These are phyloP conservation scores for Nautilus pompilius DNA, from an alignment of 1,140 invertebrate species.

Conservation along the genomic window DNA sequence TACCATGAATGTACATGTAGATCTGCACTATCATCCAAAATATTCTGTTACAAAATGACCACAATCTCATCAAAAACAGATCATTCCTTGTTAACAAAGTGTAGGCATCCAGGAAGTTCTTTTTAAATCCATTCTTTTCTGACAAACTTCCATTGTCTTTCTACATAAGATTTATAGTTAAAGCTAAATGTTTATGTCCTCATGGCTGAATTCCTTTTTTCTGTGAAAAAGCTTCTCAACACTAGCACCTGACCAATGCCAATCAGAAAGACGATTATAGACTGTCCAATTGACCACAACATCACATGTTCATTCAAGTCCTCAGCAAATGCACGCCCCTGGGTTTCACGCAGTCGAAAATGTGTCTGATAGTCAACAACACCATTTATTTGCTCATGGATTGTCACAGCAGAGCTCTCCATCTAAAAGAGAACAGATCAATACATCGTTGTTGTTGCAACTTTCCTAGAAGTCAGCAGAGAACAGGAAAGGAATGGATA, in stretches of 20 bases:
- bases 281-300: constrained; percentile 89
- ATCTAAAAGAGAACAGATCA: constrained; percentile 64
- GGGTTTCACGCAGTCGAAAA: constrained; percentile 85
- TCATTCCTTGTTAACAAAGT: too few species aligned
- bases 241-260: constrained; percentile 86
- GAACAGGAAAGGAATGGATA: too few species aligned
- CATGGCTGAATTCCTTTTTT: constrained; percentile 65
- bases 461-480: too few species aligned
- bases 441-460: neutral
- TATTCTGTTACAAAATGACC: too few species aligned
- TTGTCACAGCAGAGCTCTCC: constrained; percentile 85
- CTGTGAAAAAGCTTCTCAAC: constrained; percentile 92
- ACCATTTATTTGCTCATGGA: constrained; percentile 83
- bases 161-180: too few species aligned
- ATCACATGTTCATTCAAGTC: constrained; percentile 91
- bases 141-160: too few species aligned
- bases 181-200: too few species aligned
- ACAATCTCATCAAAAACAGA: too few species aligned
- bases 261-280: constrained; percentile 78
- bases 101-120: too few species aligned
- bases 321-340: constrained; percentile 90
- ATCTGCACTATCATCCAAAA: too few species aligned
- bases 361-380: constrained; percentile 96
- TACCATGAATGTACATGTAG: too few species aligned
- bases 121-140: too few species aligned